Percentiles rank a stretch among this genome's conserved stretches.
phyloP scores from a whole-genome alignment of 2,888 invertebrate genomes.

The Rhagophthalmus giganteus region DNA sequence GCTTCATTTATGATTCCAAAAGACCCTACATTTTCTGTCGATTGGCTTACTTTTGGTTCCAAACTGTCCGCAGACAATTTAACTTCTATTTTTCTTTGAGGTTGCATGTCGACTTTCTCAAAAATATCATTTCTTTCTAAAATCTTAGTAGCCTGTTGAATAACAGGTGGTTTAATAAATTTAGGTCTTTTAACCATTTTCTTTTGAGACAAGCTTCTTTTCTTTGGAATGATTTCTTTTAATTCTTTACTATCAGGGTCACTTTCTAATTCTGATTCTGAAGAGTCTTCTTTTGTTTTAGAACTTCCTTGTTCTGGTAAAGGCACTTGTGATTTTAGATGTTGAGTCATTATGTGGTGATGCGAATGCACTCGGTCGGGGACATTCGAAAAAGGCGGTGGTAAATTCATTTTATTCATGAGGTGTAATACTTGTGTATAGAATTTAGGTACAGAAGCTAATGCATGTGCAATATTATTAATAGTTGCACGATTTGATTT shows the following conservation, averaged over 20 bases:
- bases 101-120: slow-evolving; percentile 56
- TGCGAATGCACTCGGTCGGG: slow-evolving; percentile 57
- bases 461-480: slow-evolving; percentile 75
- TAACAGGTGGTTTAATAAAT: slow-evolving; percentile 55
- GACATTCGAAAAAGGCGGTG: slow-evolving; percentile 72
- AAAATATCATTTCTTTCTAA: slow-evolving; percentile 59
- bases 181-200: slow-evolving; percentile 61
- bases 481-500: slow-evolving; percentile 72
- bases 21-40: slow-evolving; percentile 36
- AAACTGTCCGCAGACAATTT: slow-evolving; percentile 53
- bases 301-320: slow-evolving; percentile 38
- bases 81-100: slow-evolving; percentile 59
- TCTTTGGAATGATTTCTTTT: slow-evolving; percentile 55
- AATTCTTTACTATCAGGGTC: slow-evolving; percentile 56
- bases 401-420: slow-evolving; percentile 93
- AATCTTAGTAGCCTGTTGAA: slow-evolving; percentile 41
- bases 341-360: slow-evolving; percentile 5
- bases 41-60: slow-evolving; percentile 32
- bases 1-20: slow-evolving; percentile 45
- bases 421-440: slow-evolving; percentile 85
- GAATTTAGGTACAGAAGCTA: slow-evolving; percentile 77
- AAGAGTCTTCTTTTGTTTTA: slow-evolving; percentile 40
- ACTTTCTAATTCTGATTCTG: slow-evolving; percentile 69
- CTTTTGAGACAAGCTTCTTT: slow-evolving; percentile 54
- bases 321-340: too few relatives aligned